These are phyloP conservation scores for Cactoblastis cactorum DNA, from an alignment of 2,888 invertebrate species.

Conservation along the genomic window DNA sequence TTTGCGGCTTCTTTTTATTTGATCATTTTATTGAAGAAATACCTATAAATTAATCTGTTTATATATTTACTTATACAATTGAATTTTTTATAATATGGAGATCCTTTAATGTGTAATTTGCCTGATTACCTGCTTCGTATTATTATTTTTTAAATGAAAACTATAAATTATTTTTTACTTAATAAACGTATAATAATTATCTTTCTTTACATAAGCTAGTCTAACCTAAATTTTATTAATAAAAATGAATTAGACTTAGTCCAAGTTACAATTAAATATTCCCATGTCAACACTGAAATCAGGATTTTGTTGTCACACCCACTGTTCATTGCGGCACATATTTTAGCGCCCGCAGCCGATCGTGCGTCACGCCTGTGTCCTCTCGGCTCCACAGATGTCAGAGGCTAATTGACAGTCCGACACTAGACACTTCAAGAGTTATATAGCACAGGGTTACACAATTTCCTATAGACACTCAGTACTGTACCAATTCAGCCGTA, in stretches of 20 bases:
- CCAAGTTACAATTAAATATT: conserved; percentile 1
- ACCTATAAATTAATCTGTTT: not conserved
- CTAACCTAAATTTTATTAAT: too few species aligned
- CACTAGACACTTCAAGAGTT: conserved; percentile 10
- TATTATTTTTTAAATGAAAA: too few species aligned
- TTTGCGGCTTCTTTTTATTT: not conserved
- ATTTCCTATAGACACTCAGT: conserved; percentile 6
- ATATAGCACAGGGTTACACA: not conserved
- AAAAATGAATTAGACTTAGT: too few species aligned
- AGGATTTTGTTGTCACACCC: conserved; percentile 4
- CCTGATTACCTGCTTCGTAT: too few species aligned
- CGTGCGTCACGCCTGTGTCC: conserved; percentile 14
- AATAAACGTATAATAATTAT: too few species aligned
- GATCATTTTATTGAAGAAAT: not conserved
- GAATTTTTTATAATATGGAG: too few species aligned
- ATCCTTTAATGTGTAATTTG: too few species aligned
- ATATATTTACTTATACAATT: too few species aligned
- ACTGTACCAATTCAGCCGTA: not conserved
- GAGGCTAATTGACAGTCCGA: conserved; percentile 13
- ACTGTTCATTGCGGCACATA: conserved; percentile 12
- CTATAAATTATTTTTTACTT: too few species aligned
- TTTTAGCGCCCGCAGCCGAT: conserved; percentile 7
- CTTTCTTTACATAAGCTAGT: too few species aligned
- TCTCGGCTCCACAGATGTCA: conserved; percentile 11
- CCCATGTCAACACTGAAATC: conserved; percentile 6